phyloP scores from a whole-genome alignment of 2,113 vertebrate genomes.

The Rhabdornis inornatus region DNA sequence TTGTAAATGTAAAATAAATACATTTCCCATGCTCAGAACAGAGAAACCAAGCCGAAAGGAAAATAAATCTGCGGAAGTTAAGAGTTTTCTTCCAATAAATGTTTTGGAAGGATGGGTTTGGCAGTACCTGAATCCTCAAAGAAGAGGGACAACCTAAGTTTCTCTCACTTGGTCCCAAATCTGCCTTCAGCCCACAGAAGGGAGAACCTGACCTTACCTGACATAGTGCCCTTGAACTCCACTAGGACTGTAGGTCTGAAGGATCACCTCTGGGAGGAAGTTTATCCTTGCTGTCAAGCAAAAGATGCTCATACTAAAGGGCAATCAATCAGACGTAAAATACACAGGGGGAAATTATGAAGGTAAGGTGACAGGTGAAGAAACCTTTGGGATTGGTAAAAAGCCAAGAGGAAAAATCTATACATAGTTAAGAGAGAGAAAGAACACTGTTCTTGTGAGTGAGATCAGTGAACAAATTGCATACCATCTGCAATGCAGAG shows the following conservation, averaged over 20 bases:
- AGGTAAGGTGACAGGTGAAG: background rate
- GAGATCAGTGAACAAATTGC: background rate
- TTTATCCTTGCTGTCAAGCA: background rate
- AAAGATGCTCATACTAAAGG: background rate
- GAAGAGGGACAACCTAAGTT: background rate
- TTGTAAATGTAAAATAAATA: background rate
- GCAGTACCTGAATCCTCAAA: background rate
- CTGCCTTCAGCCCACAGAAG: background rate
- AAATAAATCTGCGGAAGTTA: background rate
- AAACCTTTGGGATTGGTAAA: background rate
- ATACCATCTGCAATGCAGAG: background rate
- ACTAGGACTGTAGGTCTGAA: background rate
- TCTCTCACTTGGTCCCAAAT: background rate
- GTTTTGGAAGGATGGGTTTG: background rate
- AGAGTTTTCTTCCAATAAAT: background rate
- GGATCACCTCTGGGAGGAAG: background rate
- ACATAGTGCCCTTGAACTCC: background rate
- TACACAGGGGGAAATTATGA: background rate
- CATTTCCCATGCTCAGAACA: background rate
- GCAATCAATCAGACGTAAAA: background rate
- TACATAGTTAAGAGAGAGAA: background rate
- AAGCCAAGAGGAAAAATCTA: background rate
- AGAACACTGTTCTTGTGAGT: background rate
- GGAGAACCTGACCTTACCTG: background rate
- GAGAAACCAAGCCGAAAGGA: background rate